Evolutionary conservation across 2,888 invertebrate species (phyloP).

Genomic region (Caprella mutica): DNA sequence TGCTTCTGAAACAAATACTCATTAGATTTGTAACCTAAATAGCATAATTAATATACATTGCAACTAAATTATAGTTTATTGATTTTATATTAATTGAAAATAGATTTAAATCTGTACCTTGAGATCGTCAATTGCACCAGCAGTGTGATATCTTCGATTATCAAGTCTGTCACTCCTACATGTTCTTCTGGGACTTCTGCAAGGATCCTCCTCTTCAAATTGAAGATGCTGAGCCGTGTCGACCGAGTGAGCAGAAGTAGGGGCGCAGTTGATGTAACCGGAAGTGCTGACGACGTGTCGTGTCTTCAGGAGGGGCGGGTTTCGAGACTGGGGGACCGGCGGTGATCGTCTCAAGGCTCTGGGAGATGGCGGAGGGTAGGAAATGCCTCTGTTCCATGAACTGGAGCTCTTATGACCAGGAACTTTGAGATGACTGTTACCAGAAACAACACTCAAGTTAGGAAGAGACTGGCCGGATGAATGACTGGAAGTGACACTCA

Average conservation of each 20-base stretch:
- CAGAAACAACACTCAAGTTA: conserved; percentile 48
- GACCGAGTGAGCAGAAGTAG: not conserved
- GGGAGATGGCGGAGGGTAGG: conserved; percentile 71
- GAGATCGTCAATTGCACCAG: conserved; percentile 54
- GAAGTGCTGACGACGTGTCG: conserved; percentile 36
- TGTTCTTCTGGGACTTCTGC: conserved; percentile 42
- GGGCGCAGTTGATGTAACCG: conserved; percentile 5
- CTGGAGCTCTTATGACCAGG: conserved; percentile 21
- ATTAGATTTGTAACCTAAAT: not conserved
- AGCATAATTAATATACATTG: not conserved
- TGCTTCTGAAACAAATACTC: conserved; percentile 41
- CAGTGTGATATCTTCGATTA: conserved; percentile 52
- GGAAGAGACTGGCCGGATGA: conserved; percentile 65
- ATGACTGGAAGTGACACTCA: conserved; percentile 49
- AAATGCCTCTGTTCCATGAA: conserved; percentile 50
- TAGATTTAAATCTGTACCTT: conserved; percentile 39
- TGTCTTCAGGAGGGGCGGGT: conserved; percentile 70
- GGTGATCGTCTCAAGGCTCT: conserved; percentile 42
- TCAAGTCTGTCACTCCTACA: conserved; percentile 42
- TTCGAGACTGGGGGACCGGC: conserved; percentile 37
- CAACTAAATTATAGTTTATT: not conserved
- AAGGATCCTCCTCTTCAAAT: conserved; percentile 37
- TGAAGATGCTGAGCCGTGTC: conserved; percentile 10
- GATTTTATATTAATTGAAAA: not conserved
- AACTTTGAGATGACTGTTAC: conserved; percentile 27